These are phyloP conservation scores for Brachystomella parvula DNA, from an alignment of 1,140 invertebrate species.

Conservation along the genomic window DNA sequence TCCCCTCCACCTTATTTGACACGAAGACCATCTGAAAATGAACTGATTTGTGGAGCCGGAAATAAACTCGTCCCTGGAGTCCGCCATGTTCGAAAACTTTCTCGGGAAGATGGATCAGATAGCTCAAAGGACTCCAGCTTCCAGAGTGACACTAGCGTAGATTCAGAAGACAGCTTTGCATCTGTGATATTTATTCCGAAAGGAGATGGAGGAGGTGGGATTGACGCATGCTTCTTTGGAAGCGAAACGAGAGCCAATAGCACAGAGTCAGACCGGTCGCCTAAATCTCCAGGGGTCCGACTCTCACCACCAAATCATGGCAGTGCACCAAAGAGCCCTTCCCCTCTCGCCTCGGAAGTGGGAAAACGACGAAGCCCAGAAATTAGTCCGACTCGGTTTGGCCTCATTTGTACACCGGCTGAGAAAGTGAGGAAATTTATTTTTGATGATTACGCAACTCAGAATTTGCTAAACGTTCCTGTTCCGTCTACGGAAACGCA, in stretches of 20 bases:
- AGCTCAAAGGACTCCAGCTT: conserved; percentile 84
- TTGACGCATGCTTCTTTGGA: conserved; percentile 16
- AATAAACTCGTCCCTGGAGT: conserved; percentile 40
- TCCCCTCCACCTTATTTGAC: conserved; percentile 32
- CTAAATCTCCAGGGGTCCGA: conserved; percentile 31
- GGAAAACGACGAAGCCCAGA: conserved; percentile 25
- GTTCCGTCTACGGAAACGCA: too few relatives aligned
- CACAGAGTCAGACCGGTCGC: conserved; percentile 36
- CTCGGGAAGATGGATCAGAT: conserved; percentile 76
- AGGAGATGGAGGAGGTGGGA: not conserved
- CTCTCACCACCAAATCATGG: conserved; percentile 34
- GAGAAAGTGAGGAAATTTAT: conserved; percentile 25
- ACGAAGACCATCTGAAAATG: conserved; percentile 29
- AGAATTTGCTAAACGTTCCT: not conserved
- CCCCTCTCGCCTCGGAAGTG: conserved; percentile 27
- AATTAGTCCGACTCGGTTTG: conserved; percentile 25
- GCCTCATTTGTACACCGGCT: not conserved
- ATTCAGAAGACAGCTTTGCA: conserved; percentile 84
- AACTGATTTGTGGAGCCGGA: conserved; percentile 32
- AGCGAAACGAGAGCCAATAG: conserved; percentile 34
- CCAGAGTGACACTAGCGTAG: conserved; percentile 84
- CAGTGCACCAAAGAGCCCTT: conserved; percentile 34
- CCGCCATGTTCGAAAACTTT: conserved; percentile 52
- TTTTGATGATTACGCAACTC: conserved; percentile 30
- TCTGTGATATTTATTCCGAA: conserved; percentile 59